A percentile compares a stretch with the other conserved stretches of the same genome.
Evolutionary conservation across 2,797 vertebrate genomes (phyloP).

Genomic region (Lepilemur ruficaudatus): DNA sequence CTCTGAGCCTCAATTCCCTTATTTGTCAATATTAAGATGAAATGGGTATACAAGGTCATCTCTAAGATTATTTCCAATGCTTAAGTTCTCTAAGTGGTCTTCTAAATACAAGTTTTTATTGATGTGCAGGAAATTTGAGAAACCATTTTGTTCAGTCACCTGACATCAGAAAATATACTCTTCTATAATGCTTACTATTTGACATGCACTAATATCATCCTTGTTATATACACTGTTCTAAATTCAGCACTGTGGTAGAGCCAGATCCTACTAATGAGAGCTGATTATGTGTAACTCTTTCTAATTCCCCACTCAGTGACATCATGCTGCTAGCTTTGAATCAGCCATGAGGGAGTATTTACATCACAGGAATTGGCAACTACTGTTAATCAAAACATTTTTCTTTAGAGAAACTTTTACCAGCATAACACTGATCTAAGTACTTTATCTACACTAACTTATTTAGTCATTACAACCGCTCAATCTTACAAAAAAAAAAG

Average conservation of each 20-base stretch:
- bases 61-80: neutral
- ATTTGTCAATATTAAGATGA: neutral
- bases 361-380: neutral
- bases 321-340: neutral
- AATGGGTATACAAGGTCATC: neutral
- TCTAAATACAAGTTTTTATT: neutral
- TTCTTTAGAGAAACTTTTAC: neutral
- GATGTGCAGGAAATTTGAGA: conserved; percentile 11
- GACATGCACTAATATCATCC: neutral
- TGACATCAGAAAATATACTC: neutral
- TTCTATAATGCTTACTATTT: neutral
- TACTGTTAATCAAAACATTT: neutral
- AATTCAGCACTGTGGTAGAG: neutral
- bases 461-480: neutral
- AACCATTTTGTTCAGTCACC: neutral
- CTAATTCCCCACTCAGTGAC: neutral
- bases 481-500: neutral
- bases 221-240: neutral
- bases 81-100: neutral
- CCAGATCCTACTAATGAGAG: neutral
- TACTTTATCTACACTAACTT: neutral
- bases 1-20: neutral
- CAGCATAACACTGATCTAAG: neutral
- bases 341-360: neutral
- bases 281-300: neutral